These are phyloP conservation scores for Desmodus rotundus DNA, from an alignment of 2,113 vertebrate species.

Conservation along the genomic window DNA sequence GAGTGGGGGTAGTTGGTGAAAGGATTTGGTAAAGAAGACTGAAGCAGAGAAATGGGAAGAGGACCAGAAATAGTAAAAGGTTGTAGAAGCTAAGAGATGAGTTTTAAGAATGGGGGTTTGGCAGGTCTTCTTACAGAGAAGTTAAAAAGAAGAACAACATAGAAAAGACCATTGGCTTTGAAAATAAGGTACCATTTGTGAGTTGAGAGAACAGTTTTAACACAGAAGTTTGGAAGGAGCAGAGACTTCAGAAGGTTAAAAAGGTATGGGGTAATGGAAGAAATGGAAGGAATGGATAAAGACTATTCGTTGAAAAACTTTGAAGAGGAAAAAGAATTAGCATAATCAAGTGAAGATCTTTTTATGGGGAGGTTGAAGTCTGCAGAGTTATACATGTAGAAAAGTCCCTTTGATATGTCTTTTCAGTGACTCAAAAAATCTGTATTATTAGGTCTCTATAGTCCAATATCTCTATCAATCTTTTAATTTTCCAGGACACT, in stretches of 20 bases:
- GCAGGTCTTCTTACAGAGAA: background rate
- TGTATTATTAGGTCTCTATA: background rate
- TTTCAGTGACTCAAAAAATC: background rate
- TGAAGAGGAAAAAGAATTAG: constrained; percentile 8
- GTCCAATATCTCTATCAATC: background rate
- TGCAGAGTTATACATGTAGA: background rate
- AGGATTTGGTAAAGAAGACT: background rate
- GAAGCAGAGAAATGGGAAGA: background rate
- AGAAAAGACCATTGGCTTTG: background rate
- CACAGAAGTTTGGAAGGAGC: background rate
- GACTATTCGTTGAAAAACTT: background rate
- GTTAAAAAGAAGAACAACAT: background rate
- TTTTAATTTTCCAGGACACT: background rate
- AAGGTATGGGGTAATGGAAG: background rate
- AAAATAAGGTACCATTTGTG: background rate
- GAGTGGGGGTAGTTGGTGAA: background rate
- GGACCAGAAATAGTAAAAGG: background rate
- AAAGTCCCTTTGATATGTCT: background rate
- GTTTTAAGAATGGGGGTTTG: background rate
- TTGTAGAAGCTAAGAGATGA: background rate
- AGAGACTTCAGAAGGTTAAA: background rate
- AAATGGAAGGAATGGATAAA: background rate
- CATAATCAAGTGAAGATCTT: background rate
- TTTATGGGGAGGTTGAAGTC: background rate
- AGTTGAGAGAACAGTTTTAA: background rate